These are phyloP conservation scores for Haliaeetus leucogaster DNA, from an alignment of 2,113 vertebrate genomes.

Conservation along the genomic window DNA sequence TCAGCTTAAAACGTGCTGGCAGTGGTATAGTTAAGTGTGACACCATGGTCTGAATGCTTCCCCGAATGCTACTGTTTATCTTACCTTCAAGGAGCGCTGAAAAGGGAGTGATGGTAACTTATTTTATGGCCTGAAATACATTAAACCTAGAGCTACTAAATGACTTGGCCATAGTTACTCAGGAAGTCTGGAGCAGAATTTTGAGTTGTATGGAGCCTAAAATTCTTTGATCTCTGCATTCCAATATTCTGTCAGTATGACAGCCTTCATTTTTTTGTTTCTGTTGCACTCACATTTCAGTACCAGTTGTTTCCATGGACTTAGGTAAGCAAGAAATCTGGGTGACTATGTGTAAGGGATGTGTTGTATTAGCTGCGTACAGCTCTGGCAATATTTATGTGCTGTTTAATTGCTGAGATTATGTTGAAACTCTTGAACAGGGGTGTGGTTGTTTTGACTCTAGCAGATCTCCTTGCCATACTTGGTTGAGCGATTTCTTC, in stretches of 20 bases:
- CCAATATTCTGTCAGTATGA: not conserved
- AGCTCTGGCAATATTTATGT: not conserved
- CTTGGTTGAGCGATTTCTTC: not conserved
- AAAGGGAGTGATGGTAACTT: not conserved
- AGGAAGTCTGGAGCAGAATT: not conserved
- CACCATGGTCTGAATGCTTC: not conserved
- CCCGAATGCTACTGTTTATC: not conserved
- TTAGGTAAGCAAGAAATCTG: not conserved
- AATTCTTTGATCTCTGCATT: not conserved
- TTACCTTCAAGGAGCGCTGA: not conserved
- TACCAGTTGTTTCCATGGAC: not conserved
- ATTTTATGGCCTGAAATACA: not conserved
- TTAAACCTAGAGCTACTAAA: not conserved
- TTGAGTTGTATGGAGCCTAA: not conserved
- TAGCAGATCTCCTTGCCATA: not conserved
- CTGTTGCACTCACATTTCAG: not conserved
- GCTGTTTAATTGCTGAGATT: not conserved
- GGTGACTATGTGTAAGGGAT: not conserved
- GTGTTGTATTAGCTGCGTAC: not conserved
- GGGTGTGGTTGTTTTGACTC: not conserved
- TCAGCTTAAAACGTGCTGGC: not conserved
- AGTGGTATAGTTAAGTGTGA: not conserved
- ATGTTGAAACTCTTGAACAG: not conserved
- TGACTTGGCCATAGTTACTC: not conserved
- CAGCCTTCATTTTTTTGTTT: not conserved